Percentiles rank a stretch among this genome's conserved stretches.
Evolutionary conservation across 2,888 invertebrate species (phyloP).

Genomic region (Polydrusus pterygomalis): DNA sequence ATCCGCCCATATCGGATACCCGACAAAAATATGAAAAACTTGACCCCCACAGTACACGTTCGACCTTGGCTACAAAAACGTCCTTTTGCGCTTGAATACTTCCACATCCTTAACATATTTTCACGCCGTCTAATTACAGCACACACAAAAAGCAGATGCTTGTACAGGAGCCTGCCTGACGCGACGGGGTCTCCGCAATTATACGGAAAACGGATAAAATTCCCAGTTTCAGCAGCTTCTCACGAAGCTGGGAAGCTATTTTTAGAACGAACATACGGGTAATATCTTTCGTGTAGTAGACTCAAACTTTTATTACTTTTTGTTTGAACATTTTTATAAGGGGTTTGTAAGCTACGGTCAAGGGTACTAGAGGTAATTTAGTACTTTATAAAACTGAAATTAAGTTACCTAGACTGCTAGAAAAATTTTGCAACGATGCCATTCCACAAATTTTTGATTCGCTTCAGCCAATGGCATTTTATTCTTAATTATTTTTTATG

Average conservation of each 20-base stretch:
- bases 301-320: conserved; percentile 7
- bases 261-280: conserved; percentile 26
- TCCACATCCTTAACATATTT: conserved; percentile 16
- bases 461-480: no score
- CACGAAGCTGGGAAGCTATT: conserved; percentile 30
- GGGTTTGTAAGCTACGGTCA: background rate
- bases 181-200: conserved; percentile 30
- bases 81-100: background rate
- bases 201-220: conserved; percentile 24
- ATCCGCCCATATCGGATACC: no score
- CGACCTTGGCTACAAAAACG: background rate
- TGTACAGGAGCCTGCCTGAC: conserved; percentile 33
- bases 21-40: no score
- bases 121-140: background rate
- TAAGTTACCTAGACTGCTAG: no score
- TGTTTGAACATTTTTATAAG: background rate
- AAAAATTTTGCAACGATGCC: no score
- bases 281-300: conserved; percentile 22
- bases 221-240: conserved; percentile 27
- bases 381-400: background rate
- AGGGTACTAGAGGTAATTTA: background rate
- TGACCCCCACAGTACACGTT: background rate
- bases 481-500: no score
- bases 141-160: conserved; percentile 1
- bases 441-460: no score